Base-by-base conservation (phyloP, 2,888 invertebrate genomes). In the Eristalis pertinax region DNA sequence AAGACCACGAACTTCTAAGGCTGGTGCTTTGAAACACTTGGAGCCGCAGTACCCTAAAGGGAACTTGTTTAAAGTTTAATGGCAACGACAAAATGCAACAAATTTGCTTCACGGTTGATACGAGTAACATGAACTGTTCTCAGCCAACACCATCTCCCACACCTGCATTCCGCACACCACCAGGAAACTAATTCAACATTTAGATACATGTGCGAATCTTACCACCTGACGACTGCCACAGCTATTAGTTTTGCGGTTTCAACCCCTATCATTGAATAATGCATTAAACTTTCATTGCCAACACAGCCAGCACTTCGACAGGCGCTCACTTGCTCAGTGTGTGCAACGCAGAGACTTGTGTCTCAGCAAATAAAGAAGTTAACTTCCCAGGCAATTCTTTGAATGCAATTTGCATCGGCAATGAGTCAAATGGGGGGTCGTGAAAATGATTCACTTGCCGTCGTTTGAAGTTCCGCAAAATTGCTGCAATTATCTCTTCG, bases 341-440 rank as follows among this genome's bases (percentile, higher is more conserved):
- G 26, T 15, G 13, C 26, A 24, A 26, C 13, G 4, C 60, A 60
- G 15, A 29, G 26, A 26, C 24, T 4, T 60, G 26, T 29, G 13
- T 26, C 26, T 4, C 3, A 10, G 24, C 58, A 58, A 24, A 58
- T 58, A 58, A 22, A 11, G 22, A 11, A 58, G 24, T 24, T 24
- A 58, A 24, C 58, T 58, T 24, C 24, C 2, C 35, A 63, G n/a
- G 19, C 32, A 7, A 26, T 35, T 67, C 62, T 68, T 24, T 19
- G 56, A 29, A 26, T 29, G 41, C 64, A 75, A 81, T 81, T 81
- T 81, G 75, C 75, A 75, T 75, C 13, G 4, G 60, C 62, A 68
- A 76, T 62, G 62, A 68, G 32, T 35, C 5, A 7, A 26, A 11
- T 7, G 29, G 32, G 32, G 13, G 13, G n/a, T 5, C 19, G 43